phyloP scores from a whole-genome alignment of 2,888 invertebrate species.

The Adineta ricciae region DNA sequence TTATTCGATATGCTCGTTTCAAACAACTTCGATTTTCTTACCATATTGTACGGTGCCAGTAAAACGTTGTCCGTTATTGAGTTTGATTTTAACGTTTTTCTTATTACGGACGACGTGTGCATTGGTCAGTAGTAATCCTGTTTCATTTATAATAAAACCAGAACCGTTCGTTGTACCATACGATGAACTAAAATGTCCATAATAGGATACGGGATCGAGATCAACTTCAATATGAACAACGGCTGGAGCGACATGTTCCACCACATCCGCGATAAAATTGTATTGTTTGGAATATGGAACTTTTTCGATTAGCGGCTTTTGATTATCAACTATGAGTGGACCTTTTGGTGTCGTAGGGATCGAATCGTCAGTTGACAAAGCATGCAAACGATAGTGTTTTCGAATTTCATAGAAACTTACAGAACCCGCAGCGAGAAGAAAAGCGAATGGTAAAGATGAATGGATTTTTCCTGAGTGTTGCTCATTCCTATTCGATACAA shows the following conservation, averaged over 20 bases:
- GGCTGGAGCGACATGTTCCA: constrained; percentile 65
- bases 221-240: constrained; percentile 22
- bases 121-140: constrained; percentile 81
- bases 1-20: too few species aligned
- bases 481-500: neutral
- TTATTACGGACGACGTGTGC: constrained; percentile 77
- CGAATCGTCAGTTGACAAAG: neutral
- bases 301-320: neutral
- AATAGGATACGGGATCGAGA: neutral
- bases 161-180: constrained; percentile 66
- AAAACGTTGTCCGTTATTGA: constrained; percentile 64
- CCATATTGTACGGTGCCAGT: constrained; percentile 58
- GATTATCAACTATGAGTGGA: neutral
- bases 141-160: constrained; percentile 74
- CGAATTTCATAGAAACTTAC: neutral
- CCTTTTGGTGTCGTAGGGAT: neutral
- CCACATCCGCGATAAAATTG: constrained; percentile 85
- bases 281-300: constrained; percentile 38
- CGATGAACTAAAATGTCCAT: constrained; percentile 25
- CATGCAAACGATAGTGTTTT: neutral
- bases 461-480: neutral
- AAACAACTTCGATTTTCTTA: neutral
- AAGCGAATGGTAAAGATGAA: neutral
- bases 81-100: constrained; percentile 56
- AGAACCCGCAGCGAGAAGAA: neutral